Evolutionary conservation across 2,888 invertebrate genomes (phyloP), one percentile per base, ranked within the genome.

Genomic region (Pseudanteris insignis): DNA sequence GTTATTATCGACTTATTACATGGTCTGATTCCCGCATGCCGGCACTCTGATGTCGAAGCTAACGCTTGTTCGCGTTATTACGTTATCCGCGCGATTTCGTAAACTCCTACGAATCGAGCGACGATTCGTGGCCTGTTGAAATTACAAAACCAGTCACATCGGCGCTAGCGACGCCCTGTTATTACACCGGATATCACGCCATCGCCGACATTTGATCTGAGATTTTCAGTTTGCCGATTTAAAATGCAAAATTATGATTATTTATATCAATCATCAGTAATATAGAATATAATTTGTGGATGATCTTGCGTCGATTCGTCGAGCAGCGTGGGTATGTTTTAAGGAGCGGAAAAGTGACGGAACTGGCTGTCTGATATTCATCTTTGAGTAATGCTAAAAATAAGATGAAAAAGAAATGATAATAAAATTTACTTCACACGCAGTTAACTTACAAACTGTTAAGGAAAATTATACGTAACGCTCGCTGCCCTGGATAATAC

Each of bases 1-100:
- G 74, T 75, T 74, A 79, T 79, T 79, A 79, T 78, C 79, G 76
- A 75, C 76, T 78, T 76, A 76, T 79, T 79, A 78, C 74, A 70
- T 66, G 64, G 67, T 55, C 58, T 46, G 63, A 64, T 46, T 55
- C 33, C 44, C 48, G 59, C 50, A 48, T 66, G 72, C 51, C 65
- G 38, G 53, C 40, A 30, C 11, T 47, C 66, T 28, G 40, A 33
- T 24, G 48, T 48, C 63, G 66, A 63, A 63, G 64, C 70, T 64
- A 59, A 38, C 40, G 44, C 37, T 36, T 33, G 37, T 55, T 64
- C 41, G 36, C 33, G 43, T 59, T 65, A n/a, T n/a, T n/a, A 58
- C 51, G 46, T 15, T 30, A 10, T 36, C 47, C 51, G 64, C 60
- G 57, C 57, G 60, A 60, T 60, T 33, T 53, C 53, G 29, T 36